These are phyloP conservation scores for Silvanus unidentatus DNA, from an alignment of 2,888 invertebrate species.

Conservation along the genomic window DNA sequence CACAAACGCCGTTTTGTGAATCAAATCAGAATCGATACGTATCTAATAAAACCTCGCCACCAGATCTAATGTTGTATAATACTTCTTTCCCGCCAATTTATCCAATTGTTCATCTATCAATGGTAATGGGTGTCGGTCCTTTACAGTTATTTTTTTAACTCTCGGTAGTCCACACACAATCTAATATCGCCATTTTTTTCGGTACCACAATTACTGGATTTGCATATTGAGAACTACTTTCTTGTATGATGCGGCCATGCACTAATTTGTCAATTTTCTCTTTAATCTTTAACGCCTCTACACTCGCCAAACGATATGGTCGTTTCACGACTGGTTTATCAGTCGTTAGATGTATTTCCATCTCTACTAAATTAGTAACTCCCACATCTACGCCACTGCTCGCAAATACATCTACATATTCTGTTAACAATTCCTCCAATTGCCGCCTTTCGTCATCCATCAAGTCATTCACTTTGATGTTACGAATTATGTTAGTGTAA, in stretches of 20 bases:
- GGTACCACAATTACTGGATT: slow-evolving; percentile 16
- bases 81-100: slow-evolving; percentile 15
- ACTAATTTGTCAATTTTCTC: slow-evolving; percentile 16
- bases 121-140: slow-evolving; percentile 14
- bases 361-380: no score
- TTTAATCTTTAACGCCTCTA: slow-evolving; percentile 11
- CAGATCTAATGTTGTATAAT: slow-evolving; percentile 27
- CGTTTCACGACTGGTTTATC: background rate
- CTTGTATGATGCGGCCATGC: slow-evolving; percentile 14
- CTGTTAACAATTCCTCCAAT: no score
- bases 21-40: slow-evolving; percentile 24
- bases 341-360: background rate
- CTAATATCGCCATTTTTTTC: slow-evolving; percentile 14
- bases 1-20: slow-evolving; percentile 31
- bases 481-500: no score
- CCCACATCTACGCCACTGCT: no score
- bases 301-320: slow-evolving; percentile 15
- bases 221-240: slow-evolving; percentile 16
- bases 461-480: no score
- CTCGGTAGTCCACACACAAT: slow-evolving; percentile 17
- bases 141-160: slow-evolving; percentile 13
- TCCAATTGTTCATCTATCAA: slow-evolving; percentile 18
- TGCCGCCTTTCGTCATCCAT: no score
- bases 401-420: no score
- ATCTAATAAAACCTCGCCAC: slow-evolving; percentile 30